Evolutionary conservation across 1,140 invertebrate genomes (phyloP), one percentile per base, ranked within the genome.

Genomic region (Leptinotarsa lineolata): DNA sequence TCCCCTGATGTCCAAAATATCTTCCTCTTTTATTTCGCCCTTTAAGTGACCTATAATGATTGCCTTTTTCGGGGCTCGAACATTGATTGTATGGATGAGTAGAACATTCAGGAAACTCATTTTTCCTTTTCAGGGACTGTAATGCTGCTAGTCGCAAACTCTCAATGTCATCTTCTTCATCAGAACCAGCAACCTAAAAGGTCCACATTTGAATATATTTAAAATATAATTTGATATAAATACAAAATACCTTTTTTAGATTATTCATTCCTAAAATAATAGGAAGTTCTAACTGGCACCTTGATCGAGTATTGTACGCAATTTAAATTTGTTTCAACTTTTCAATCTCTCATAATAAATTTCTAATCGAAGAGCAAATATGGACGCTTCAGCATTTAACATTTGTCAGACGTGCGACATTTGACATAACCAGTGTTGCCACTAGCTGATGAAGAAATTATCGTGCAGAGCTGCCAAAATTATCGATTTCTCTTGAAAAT

Each of bases 91-190:
- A 58, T n/a, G 67, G n/a, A 21, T 22, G 16, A n/a, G 16, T 13
- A 74, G 44, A 58, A 46, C 63, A 63, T 30, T 72, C 54, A 5
- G 18, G 48, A 0, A 46, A 15, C 44, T 54, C 21, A 46, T 72
- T 64, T 73, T 76, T 76, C 72, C 76, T 81, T 73, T 83, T 84
- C 46, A 83, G 68, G 4, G 81, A 78, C 66, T 82, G 78, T 18
- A 84, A 76, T 44, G 83, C 83, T 54, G 82, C 83, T 73, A 81
- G 73, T 39, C 83, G 77, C 72, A 84, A 76, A 63, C 75, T 73
- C 79, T 84, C 83, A 61, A 84, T 72, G 77, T 84, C 83, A 68
- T 84, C 82, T 70, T 84, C 83, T 21, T 84, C 83, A 59, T 84
- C 83, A 22, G 82, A 81, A 58, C 45, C 48, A 74, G 70, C 45